Conservation (phyloP, 2,888 invertebrate species). For the Pocota personata region DNA sequence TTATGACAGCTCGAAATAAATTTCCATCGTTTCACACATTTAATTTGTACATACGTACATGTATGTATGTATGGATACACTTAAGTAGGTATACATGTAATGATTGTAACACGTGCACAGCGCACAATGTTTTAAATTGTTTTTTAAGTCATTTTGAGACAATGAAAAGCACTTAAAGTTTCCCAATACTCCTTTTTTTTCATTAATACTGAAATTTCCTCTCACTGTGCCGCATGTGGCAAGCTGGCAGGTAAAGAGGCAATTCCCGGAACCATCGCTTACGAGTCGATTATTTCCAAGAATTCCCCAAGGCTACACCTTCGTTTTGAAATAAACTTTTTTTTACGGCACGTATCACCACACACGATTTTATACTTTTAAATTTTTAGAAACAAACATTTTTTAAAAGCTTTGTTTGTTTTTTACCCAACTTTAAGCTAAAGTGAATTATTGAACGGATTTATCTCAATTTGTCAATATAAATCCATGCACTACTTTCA, state of each 20-base stretch:
- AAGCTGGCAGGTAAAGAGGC: neutral
- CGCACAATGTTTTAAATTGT: neutral
- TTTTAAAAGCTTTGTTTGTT: neutral
- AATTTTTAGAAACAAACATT: neutral
- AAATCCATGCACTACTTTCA: neutral
- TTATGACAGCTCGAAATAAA: no score
- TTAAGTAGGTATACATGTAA: no score
- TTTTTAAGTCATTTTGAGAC: neutral
- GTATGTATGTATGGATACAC: no score
- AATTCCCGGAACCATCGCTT: neutral
- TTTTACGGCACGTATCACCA: neutral
- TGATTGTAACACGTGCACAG: neutral
- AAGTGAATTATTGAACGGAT: neutral
- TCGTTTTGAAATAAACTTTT: neutral
- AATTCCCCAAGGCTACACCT: neutral
- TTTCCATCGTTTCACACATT: no score
- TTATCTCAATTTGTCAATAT: neutral
- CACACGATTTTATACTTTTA: neutral
- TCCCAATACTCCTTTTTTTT: neutral
- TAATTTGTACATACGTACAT: no score
- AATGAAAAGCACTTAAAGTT: neutral
- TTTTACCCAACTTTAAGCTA: neutral
- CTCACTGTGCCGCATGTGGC: no score
- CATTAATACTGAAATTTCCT: neutral
- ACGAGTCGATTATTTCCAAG: neutral